These are phyloP conservation scores for Alosa sapidissima DNA, from an alignment of 2,797 vertebrate species.

Conservation along the genomic window DNA sequence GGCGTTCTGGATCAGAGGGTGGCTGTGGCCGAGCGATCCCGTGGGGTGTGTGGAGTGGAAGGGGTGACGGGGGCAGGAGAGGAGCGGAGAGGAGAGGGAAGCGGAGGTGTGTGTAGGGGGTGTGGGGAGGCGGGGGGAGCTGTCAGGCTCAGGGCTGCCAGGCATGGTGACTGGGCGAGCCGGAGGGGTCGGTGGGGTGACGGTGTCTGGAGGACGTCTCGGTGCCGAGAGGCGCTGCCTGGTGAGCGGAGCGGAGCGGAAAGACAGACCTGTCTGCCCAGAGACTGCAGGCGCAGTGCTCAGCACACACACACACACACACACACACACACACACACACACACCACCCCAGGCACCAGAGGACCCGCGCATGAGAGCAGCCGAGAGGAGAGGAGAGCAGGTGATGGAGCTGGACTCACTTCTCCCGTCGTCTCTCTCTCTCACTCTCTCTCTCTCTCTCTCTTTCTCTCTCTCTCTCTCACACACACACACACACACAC, in stretches of 20 bases:
- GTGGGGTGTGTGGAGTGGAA: background rate
- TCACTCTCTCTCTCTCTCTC: too few species aligned
- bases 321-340: background rate
- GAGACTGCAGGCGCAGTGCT: background rate
- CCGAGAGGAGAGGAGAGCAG: slow-evolving; percentile 52
- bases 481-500: slow-evolving; percentile 15
- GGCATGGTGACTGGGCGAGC: slow-evolving; percentile 67
- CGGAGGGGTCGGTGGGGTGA: slow-evolving; percentile 61
- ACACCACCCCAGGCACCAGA: background rate
- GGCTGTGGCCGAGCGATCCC: slow-evolving; percentile 46
- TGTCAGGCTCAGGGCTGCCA: slow-evolving; percentile 70
- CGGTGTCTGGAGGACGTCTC: slow-evolving; percentile 49
- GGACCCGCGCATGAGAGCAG: background rate
- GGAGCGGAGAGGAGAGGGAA: slow-evolving; percentile 41
- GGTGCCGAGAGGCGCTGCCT: slow-evolving; percentile 51
- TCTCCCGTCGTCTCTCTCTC: background rate
- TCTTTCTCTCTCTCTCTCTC: background rate
- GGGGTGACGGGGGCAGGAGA: background rate
- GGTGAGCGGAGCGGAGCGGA: slow-evolving; percentile 42
- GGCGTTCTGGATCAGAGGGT: slow-evolving; percentile 30
- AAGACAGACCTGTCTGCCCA: slow-evolving; percentile 62
- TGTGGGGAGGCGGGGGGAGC: slow-evolving; percentile 69
- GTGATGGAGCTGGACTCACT: slow-evolving; percentile 57
- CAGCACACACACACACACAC: background rate
- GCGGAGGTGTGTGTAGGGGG: background rate